Evolutionary conservation across 2,888 invertebrate species (phyloP).

Genomic region (Caenorhabditis sp.): DNA sequence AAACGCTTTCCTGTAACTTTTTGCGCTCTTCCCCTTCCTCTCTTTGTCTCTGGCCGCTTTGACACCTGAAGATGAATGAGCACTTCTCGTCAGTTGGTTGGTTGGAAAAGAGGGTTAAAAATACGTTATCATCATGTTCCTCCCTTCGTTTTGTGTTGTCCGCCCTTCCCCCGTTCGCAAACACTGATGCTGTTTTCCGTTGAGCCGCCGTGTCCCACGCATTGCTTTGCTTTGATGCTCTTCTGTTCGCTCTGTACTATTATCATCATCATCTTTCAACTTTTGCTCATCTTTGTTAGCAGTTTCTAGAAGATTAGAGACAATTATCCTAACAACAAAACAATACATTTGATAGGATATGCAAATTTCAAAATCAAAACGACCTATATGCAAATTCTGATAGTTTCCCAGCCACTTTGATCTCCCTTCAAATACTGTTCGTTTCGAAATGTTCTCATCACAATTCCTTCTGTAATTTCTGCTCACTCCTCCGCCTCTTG

Average conservation of each 20-base stretch:
- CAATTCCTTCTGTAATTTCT: too few relatives aligned
- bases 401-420: too few relatives aligned
- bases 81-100: slow-evolving; percentile 25
- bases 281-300: too few relatives aligned
- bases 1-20: background rate
- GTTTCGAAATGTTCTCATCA: slow-evolving; percentile 30
- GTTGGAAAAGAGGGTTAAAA: slow-evolving; percentile 21
- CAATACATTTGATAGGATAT: too few relatives aligned
- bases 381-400: too few relatives aligned
- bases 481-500: slow-evolving; percentile 22
- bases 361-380: too few relatives aligned
- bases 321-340: too few relatives aligned
- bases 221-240: slow-evolving; percentile 2
- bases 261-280: background rate
- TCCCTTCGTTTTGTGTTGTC: slow-evolving; percentile 13
- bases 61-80: slow-evolving; percentile 32
- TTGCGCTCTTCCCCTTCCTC: background rate
- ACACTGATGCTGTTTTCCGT: slow-evolving; percentile 48
- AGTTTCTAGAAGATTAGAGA: too few relatives aligned
- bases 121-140: slow-evolving; percentile 43
- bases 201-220: slow-evolving; percentile 24
- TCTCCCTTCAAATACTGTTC: slow-evolving; percentile 4
- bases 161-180: slow-evolving; percentile 41
- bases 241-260: background rate
- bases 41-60: background rate